Evolutionary conservation across 2,888 invertebrate species (phyloP).

Genomic region (Chrysomela aeneicollis): DNA sequence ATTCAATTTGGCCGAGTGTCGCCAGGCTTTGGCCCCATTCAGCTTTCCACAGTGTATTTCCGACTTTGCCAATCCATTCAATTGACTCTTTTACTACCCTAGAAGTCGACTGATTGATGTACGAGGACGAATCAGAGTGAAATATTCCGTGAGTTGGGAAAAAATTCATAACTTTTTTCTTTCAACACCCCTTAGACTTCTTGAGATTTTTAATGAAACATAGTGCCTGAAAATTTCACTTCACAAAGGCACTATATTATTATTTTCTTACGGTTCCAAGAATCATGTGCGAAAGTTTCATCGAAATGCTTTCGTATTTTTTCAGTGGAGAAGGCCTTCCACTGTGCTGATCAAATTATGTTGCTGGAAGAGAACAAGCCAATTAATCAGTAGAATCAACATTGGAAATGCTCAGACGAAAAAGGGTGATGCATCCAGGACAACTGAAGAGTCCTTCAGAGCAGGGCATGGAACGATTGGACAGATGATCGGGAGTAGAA

Average conservation of each 20-base stretch:
- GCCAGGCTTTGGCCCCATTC: slow-evolving; percentile 24
- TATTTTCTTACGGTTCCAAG: no score
- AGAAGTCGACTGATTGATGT: neutral
- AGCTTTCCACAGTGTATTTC: slow-evolving; percentile 27
- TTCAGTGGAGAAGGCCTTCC: neutral
- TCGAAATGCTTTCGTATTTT: no score
- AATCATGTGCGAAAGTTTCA: no score
- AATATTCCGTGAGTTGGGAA: no score
- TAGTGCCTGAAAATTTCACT: no score
- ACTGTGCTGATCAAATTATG: slow-evolving; percentile 43
- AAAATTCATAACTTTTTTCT: no score
- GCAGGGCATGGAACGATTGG: neutral
- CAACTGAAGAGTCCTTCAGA: slow-evolving; percentile 46
- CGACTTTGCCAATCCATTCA: slow-evolving; percentile 11
- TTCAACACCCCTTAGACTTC: no score
- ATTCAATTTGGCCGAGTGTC: slow-evolving; percentile 55
- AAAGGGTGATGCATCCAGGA: slow-evolving; percentile 39
- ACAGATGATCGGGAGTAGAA: neutral
- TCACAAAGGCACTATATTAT: no score
- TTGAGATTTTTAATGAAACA: no score
- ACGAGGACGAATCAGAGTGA: neutral
- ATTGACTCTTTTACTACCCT: neutral
- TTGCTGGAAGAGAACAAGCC: slow-evolving; percentile 31
- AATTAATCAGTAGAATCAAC: slow-evolving; percentile 48
- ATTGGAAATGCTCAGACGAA: slow-evolving; percentile 36